Conservation (phyloP, 2,888 invertebrate species). For the Chouioia cunea region DNA sequence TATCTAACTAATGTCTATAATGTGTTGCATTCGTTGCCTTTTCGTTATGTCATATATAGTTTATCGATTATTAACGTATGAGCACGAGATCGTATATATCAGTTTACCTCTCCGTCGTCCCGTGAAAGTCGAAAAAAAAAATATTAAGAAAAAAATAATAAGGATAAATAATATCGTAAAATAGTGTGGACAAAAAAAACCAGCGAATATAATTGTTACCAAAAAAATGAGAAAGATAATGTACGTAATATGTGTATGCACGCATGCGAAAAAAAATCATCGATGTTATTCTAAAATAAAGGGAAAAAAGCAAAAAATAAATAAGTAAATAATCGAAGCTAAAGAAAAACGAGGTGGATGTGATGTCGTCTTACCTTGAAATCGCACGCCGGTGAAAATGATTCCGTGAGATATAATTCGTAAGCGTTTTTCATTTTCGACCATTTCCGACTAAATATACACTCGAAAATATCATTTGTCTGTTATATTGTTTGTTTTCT, state of each 20-base stretch:
- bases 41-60: background rate
- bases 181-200: constrained; percentile 1
- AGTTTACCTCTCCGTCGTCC: constrained; percentile 50
- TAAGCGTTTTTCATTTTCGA: no score
- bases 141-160: constrained; percentile 8
- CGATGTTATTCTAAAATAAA: constrained; percentile 14
- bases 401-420: background rate
- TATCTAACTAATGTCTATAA: no score
- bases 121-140: constrained; percentile 34
- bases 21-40: constrained; percentile 10
- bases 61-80: background rate
- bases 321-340: background rate
- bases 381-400: constrained; percentile 6
- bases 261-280: constrained; percentile 33
- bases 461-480: no score
- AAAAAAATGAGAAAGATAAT: constrained; percentile 23
- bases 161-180: background rate
- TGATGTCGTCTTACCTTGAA: constrained; percentile 5
- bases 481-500: no score
- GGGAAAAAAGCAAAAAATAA: no score
- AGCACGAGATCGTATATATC: constrained; percentile 31
- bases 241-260: constrained; percentile 29
- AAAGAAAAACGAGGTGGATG: constrained; percentile 13
- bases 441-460: no score
- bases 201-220: constrained; percentile 28